A percentile compares a stretch with the other conserved stretches of the same genome.
phyloP scores from a whole-genome alignment of 2,113 vertebrate species.

The Henicopernis longicauda region DNA sequence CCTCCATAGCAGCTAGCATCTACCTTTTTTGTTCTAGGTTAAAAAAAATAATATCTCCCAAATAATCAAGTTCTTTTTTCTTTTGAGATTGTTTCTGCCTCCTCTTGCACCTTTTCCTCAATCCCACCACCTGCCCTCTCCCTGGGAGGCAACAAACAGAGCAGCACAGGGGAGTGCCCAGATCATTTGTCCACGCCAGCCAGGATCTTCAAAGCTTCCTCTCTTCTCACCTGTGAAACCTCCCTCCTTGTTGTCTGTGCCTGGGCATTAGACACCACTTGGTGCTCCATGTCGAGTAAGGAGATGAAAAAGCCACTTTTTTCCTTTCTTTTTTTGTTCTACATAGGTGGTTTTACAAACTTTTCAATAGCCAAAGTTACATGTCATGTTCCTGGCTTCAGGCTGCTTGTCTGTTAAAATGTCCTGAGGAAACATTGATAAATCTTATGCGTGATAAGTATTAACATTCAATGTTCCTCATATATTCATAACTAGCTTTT shows the following conservation, averaged over 20 bases:
- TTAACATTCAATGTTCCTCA: not conserved
- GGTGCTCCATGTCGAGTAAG: not conserved
- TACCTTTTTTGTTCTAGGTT: not conserved
- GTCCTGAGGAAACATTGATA: not conserved
- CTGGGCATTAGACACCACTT: not conserved
- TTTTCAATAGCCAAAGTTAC: not conserved
- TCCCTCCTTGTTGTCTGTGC: not conserved
- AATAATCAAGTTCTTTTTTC: not conserved
- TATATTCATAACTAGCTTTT: not conserved
- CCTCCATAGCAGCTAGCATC: not conserved
- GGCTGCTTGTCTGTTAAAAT: not conserved
- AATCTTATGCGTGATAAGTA: not conserved
- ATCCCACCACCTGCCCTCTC: not conserved
- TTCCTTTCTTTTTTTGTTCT: not conserved
- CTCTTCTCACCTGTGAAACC: not conserved
- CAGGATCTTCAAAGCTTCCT: not conserved
- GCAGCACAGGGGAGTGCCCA: fast-evolving
- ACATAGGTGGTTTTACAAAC: not conserved
- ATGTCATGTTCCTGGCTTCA: not conserved
- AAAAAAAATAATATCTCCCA: not conserved
- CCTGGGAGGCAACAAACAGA: not conserved
- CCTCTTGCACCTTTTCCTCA: not conserved
- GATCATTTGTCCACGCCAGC: not conserved
- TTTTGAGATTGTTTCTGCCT: not conserved
- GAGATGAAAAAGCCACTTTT: not conserved